Evolutionary conservation across 92 coral and sea anemone species (phyloP).

Genomic region (Desmophyllum pertusum): DNA sequence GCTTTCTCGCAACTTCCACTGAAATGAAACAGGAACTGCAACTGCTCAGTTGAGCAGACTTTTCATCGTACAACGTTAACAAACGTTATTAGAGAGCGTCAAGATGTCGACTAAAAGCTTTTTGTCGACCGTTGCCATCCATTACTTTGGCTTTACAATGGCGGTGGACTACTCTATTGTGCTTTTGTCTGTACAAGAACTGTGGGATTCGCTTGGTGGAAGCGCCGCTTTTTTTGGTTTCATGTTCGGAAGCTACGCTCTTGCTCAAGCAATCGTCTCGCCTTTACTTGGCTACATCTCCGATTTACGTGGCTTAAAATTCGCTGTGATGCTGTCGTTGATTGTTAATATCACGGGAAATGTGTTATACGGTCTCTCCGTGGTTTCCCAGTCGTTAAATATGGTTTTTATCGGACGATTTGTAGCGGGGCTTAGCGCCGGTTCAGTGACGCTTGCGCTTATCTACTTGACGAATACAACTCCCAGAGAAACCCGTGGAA

Average conservation of each 20-base stretch:
- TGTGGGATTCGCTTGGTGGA: constrained; percentile 86
- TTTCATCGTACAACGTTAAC: background rate
- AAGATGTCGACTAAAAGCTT: constrained; percentile 36
- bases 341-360: constrained; percentile 81
- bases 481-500: constrained; percentile 86
- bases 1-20: background rate
- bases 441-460: constrained; percentile 81
- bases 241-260: constrained; percentile 93
- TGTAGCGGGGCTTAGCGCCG: constrained; percentile 93
- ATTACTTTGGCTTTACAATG: constrained; percentile 92
- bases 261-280: constrained; percentile 84
- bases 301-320: constrained; percentile 91
- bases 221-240: constrained; percentile 72
- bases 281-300: constrained; percentile 94
- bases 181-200: constrained; percentile 77
- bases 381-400: constrained; percentile 72
- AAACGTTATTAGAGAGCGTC: background rate
- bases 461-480: constrained; percentile 91
- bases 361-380: constrained; percentile 79
- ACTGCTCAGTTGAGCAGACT: background rate
- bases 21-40: constrained; percentile 12
- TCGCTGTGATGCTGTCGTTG: constrained; percentile 79
- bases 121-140: constrained; percentile 75
- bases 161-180: constrained; percentile 90
- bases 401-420: constrained; percentile 85